phyloP scores from a whole-genome alignment of 2,113 vertebrate species.

The Anser cygnoides region DNA sequence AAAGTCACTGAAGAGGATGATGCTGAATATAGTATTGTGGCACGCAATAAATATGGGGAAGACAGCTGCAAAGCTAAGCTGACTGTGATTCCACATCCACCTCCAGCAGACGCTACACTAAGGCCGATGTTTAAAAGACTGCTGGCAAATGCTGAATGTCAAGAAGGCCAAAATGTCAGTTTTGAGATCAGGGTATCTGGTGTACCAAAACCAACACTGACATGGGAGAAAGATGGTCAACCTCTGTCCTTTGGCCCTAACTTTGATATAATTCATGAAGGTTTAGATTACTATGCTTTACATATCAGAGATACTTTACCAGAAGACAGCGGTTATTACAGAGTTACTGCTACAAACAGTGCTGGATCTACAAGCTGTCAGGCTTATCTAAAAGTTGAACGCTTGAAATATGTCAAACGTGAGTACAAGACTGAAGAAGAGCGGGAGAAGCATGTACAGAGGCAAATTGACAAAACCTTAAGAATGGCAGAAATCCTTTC shows the following conservation, averaged over 20 bases:
- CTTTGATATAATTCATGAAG: constrained; percentile 94
- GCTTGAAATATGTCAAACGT: constrained; percentile 87
- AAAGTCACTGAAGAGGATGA: constrained; percentile 87
- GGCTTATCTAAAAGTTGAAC: constrained; percentile 91
- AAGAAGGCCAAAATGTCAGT: constrained; percentile 90
- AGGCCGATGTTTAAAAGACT: constrained; percentile 99
- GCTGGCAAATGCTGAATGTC: constrained; percentile 93
- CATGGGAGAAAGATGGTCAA: constrained; percentile 97
- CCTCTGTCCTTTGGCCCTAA: constrained; percentile 90
- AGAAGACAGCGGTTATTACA: constrained; percentile 94
- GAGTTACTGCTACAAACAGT: constrained; percentile 95
- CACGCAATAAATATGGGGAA: constrained; percentile 92
- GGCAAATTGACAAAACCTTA: constrained; percentile 91
- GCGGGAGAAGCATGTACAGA: constrained; percentile 76
- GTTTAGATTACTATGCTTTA: constrained; percentile 95
- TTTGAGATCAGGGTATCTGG: constrained; percentile 98
- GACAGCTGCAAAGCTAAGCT: constrained; percentile 97
- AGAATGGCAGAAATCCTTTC: constrained; percentile 92
- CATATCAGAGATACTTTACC: constrained; percentile 92
- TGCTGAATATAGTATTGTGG: constrained; percentile 92
- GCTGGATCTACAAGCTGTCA: constrained; percentile 97
- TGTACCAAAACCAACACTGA: constrained; percentile 83
- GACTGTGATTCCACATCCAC: constrained; percentile 88
- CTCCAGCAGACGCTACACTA: constrained; percentile 89
- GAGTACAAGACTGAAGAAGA: constrained; percentile 87